Base-by-base conservation (phyloP, 1,140 invertebrate genomes). In the Drosophila lowei region DNA sequence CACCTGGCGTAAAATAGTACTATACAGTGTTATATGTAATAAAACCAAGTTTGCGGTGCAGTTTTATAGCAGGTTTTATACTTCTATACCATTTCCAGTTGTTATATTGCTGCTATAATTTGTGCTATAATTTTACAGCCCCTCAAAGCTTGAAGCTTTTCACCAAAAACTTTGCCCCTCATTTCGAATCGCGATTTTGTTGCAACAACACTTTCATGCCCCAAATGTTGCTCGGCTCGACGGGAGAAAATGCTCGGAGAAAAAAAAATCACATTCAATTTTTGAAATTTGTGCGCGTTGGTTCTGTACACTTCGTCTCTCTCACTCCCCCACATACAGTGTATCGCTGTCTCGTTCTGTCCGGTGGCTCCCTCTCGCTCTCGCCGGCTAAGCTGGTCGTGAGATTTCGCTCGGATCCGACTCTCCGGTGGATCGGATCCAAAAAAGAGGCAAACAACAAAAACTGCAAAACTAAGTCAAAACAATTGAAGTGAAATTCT, bases 261-360 rank as follows among this genome's bases (percentile, higher is more conserved):
- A 85, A 85, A 79, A 84, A 80, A 77, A 85, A 79, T 71, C 46
- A 76, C 76, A 77, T 80, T 85, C 79, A 84, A 79, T 79, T 62
- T 59, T 59, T 59, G 77, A 77, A 80, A 73, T 77, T 85, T 64
- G 81, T 85, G 73, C 23, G 23, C 23, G 23, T 73, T 66, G 81
- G 80, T 77, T 77, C 72, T 25, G 66, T 61, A 59, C 28, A 77
- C 80, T 85, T 86, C 80, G 81, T 80, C 77, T 80, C n/a, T n/a
- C 55, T 57, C 52, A 44, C 43, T 57, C 42, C 44, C 25, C 18
- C 30, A 30, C 30, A 9, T 30, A 61, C 7, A 61, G 58, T 30
- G 30, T 30, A 30, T 8, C 38, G 41, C 13, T 16, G 53, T 30
- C 53, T 43, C 53, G 42, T 23, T 43, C 43, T 61, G 9, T 30